A percentile compares a stretch with the other conserved stretches of the same genome.
These are phyloP conservation scores for Epinephelus moara DNA, from an alignment of 2,113 vertebrate species.

Conservation along the genomic window DNA sequence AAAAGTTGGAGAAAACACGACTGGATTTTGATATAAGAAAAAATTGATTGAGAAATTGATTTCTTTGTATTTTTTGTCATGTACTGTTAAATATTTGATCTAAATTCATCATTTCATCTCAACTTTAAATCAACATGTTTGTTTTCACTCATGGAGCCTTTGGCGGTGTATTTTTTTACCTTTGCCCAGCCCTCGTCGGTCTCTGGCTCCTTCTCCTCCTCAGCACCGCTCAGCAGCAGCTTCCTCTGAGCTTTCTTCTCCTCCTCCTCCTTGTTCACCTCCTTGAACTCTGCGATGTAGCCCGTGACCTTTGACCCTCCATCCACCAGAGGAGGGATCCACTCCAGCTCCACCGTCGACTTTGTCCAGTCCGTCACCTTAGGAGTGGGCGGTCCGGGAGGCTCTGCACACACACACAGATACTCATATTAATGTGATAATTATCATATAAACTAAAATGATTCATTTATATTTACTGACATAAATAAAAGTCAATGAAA, in stretches of 20 bases:
- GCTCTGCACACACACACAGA: slow-evolving; percentile 83
- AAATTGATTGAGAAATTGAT: too few relatives aligned
- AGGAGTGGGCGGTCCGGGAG: slow-evolving; percentile 94
- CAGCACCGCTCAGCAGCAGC: slow-evolving; percentile 55
- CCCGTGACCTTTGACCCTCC: slow-evolving; percentile 97
- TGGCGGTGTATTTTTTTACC: slow-evolving; percentile 69
- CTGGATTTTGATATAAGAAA: too few relatives aligned
- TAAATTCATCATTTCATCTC: too few relatives aligned
- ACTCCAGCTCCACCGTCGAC: slow-evolving; percentile 96
- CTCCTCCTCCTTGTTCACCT: slow-evolving; percentile 86
- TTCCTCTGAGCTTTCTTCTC: slow-evolving; percentile 83
- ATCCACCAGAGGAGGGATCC: slow-evolving; percentile 92
- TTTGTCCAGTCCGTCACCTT: slow-evolving; percentile 97
- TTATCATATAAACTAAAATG: background rate
- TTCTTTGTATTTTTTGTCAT: too few relatives aligned
- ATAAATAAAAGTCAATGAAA: background rate
- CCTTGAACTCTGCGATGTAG: slow-evolving; percentile 96
- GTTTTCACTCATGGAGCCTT: too few relatives aligned
- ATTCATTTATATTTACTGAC: too few relatives aligned
- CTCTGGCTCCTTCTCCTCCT: slow-evolving; percentile 65
- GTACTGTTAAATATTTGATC: too few relatives aligned
- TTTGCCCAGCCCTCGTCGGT: slow-evolving; percentile 89
- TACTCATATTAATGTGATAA: slow-evolving; percentile 44
- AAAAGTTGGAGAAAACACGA: too few relatives aligned
- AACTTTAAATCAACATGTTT: too few relatives aligned